These are phyloP conservation scores for Ametastegia equiseti DNA, from an alignment of 2,888 invertebrate species.

Conservation along the genomic window DNA sequence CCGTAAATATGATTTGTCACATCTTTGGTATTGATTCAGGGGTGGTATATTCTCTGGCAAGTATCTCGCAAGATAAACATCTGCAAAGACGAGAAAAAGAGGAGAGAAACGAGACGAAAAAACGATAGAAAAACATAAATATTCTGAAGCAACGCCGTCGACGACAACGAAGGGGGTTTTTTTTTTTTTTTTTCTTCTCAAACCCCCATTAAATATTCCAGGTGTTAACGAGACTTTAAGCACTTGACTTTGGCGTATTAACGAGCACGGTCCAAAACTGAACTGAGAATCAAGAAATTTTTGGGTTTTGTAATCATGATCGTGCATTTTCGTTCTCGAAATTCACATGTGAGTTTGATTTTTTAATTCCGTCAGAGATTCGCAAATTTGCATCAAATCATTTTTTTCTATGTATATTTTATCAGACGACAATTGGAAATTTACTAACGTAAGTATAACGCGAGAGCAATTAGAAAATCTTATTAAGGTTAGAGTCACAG, in stretches of 20 bases:
- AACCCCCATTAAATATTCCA: slow-evolving; percentile 1
- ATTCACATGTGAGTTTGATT: no score
- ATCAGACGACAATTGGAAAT: no score
- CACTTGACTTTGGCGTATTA: slow-evolving; percentile 10
- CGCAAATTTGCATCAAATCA: no score
- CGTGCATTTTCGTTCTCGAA: background rate
- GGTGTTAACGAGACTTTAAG: slow-evolving; percentile 38
- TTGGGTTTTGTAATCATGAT: background rate
- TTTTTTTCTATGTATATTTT: no score
- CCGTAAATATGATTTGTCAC: slow-evolving; percentile 25
- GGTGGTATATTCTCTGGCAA: background rate
- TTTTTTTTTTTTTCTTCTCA: background rate
- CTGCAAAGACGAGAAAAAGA: background rate
- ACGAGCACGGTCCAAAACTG: background rate
- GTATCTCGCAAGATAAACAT: slow-evolving; percentile 30
- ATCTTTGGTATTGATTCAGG: slow-evolving; percentile 37
- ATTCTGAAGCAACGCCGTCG: background rate
- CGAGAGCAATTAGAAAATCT: no score
- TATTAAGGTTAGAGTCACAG: no score
- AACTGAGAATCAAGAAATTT: background rate
- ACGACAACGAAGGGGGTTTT: background rate
- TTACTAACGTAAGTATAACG: no score
- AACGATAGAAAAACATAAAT: slow-evolving; percentile 4
- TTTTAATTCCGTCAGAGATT: no score
- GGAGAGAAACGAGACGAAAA: background rate